Conservation (phyloP, 2,797 vertebrate genomes). For the Enteromius fasciolatus region DNA sequence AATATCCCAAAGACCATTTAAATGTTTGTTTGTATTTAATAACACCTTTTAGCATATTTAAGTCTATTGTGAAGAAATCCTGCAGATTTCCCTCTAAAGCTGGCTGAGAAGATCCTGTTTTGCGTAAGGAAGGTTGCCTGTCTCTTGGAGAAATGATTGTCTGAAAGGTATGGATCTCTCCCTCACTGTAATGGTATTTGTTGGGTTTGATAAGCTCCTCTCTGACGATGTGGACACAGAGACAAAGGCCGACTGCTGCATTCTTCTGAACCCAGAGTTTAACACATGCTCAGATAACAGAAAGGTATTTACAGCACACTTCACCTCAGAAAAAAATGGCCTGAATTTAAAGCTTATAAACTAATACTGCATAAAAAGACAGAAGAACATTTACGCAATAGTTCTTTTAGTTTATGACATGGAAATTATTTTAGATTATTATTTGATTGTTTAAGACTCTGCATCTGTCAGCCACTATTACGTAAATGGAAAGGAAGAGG, state of each 20-base stretch:
- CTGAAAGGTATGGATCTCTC: conserved; percentile 10
- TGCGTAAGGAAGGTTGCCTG: background rate
- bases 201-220: conserved; percentile 46
- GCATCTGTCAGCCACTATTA: background rate
- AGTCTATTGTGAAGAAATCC: background rate
- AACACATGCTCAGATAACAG: conserved; percentile 56
- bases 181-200: conserved; percentile 31
- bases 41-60: background rate
- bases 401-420: background rate
- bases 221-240: conserved; percentile 53
- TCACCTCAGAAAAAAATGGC: conserved; percentile 27
- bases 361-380: background rate
- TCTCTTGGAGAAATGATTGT: background rate
- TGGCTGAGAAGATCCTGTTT: too few relatives aligned
- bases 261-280: conserved; percentile 52
- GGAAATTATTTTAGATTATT: too few relatives aligned
- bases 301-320: conserved; percentile 57
- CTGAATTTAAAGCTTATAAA: conserved; percentile 22
- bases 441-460: conserved; percentile 1
- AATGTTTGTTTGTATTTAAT: background rate
- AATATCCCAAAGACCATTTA: background rate
- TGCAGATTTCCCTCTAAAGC: background rate
- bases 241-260: conserved; percentile 59
- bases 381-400: background rate
- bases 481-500: conserved; percentile 7